Base-by-base conservation (phyloP, 2,797 vertebrate genomes). In the Myotis planiceps region DNA sequence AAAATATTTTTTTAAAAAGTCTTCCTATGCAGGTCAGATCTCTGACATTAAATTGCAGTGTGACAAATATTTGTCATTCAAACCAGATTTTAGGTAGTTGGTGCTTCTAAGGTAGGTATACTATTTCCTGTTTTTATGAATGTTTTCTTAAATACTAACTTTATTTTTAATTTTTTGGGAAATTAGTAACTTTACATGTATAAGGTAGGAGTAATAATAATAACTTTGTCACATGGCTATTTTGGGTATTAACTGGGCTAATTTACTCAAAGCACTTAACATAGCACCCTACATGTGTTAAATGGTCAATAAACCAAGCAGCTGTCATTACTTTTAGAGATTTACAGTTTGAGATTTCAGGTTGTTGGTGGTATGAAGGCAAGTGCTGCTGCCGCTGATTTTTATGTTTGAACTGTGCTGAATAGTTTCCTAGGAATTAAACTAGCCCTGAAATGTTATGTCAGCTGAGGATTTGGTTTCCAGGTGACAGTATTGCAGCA, bases 381-480 rank as follows among this genome's bases (percentile, higher is more conserved):
- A 49, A 58, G 58, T 34, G 27, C 76, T 85, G 13, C 47, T 72
- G 32, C 34, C 55, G 32, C 55, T 58, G 58, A 14, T 34, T 60
- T 81, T 78, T 75, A 18, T 92, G 60, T 92, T 76, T 82, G 39
- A 37, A 74, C n/a, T 83, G 34, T 74, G 65, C 47, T 15, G 32
- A 51, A 32, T 89, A 87, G 94, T 92, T 95, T 90, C 80, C 89
- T 92, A 72, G 86, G 81, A 82, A 78, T 95, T 82, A 75, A 53
- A 86, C 81, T 42, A 71, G 90, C 8, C 34, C 55, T 89, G 75
- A 94, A 90, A 87, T 83, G 71, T 95, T 85, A 72, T 78, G 76
- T 94, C 85, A 90, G 85, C 81, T 90, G 96, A 94, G 92, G 78
- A 94, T 94, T 92, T 87, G 81, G 94, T 96, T 94, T 94, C 96